Conservation (phyloP, 1,140 invertebrate species). For the Choristoneura fumiferana region DNA sequence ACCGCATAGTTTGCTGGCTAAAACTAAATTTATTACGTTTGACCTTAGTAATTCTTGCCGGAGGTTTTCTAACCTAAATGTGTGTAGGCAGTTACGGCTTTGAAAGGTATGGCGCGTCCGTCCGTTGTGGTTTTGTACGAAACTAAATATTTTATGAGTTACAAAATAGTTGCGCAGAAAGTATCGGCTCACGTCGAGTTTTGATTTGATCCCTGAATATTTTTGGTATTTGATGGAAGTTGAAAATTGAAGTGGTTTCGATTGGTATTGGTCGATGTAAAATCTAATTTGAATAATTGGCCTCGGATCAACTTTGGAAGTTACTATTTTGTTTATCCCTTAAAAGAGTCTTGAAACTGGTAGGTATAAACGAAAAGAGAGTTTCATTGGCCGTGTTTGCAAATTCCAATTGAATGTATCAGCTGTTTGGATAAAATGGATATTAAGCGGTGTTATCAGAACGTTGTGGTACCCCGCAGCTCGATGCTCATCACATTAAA, state of each 20-base stretch:
- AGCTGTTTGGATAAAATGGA: slow-evolving; percentile 2
- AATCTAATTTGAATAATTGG: too few relatives aligned
- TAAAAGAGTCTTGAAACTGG: too few relatives aligned
- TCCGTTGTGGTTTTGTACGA: slow-evolving; percentile 61
- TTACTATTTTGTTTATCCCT: too few relatives aligned
- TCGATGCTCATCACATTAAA: slow-evolving; percentile 42
- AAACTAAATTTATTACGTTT: slow-evolving; percentile 76
- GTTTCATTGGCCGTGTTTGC: too few relatives aligned
- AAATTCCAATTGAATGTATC: slow-evolving; percentile 7
- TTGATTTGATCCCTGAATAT: slow-evolving; percentile 36
- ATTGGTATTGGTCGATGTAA: too few relatives aligned
- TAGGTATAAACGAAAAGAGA: too few relatives aligned
- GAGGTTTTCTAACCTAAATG: slow-evolving; percentile 62
- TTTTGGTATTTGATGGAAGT: slow-evolving; percentile 23
- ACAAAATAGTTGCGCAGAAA: slow-evolving; percentile 61
- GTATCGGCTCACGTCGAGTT: slow-evolving; percentile 34
- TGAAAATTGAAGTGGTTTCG: slow-evolving; percentile 1
- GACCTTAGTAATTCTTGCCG: slow-evolving; percentile 72
- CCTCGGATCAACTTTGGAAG: too few relatives aligned
- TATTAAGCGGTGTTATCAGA: slow-evolving; percentile 10
- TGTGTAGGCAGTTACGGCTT: slow-evolving; percentile 58
- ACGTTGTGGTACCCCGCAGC: slow-evolving; percentile 23
- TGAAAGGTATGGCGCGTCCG: slow-evolving; percentile 53
- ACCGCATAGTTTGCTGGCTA: slow-evolving; percentile 69
- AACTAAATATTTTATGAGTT: slow-evolving; percentile 70